Percentiles rank a stretch among this genome's conserved stretches.
These are phyloP conservation scores for Esperia sulphurella DNA, from an alignment of 2,888 invertebrate genomes.

Conservation along the genomic window DNA sequence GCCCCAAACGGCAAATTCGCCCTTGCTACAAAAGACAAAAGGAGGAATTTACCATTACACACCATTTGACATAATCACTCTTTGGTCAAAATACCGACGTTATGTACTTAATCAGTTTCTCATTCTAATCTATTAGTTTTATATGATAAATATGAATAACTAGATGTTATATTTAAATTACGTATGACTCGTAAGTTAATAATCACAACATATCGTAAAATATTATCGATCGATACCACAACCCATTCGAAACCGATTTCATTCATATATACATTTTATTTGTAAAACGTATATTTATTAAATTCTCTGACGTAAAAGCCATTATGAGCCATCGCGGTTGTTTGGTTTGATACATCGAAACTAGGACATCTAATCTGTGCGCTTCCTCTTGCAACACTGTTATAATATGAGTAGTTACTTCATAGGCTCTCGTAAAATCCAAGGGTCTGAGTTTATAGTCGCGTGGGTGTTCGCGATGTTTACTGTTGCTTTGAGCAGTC, in stretches of 20 bases:
- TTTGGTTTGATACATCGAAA: slow-evolving; percentile 23
- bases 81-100: too few species aligned
- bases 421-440: slow-evolving; percentile 19
- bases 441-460: slow-evolving; percentile 32
- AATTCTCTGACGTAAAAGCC: slow-evolving; percentile 5
- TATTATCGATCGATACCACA: too few species aligned
- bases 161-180: too few species aligned
- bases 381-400: slow-evolving; percentile 48
- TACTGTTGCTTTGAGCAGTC: slow-evolving; percentile 4
- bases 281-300: neutral
- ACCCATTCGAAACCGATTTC: neutral
- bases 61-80: too few species aligned
- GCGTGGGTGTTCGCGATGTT: slow-evolving; percentile 23
- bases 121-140: too few species aligned
- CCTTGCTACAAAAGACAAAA: too few species aligned
- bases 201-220: too few species aligned
- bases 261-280: neutral
- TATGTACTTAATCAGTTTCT: too few species aligned
- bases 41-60: too few species aligned
- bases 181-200: too few species aligned
- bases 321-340: slow-evolving; percentile 5
- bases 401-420: slow-evolving; percentile 24
- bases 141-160: too few species aligned
- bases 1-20: too few species aligned
- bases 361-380: slow-evolving; percentile 43